phyloP scores from a whole-genome alignment of 2,113 vertebrate species.

The Procavia capensis region DNA sequence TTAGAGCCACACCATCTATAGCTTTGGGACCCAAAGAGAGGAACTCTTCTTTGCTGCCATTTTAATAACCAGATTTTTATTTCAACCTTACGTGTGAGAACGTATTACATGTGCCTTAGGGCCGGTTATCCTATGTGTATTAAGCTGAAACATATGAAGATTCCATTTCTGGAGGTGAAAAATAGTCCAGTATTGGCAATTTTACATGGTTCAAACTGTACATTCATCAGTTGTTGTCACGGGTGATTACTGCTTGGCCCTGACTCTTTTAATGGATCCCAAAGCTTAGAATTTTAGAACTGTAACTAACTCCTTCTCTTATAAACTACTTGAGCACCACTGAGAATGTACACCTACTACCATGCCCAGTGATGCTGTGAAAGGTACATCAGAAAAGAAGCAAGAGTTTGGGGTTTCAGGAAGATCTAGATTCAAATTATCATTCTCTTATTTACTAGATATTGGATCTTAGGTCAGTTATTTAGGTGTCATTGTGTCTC shows the following conservation, averaged over 20 bases:
- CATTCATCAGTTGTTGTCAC: neutral
- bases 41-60: neutral
- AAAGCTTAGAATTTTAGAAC: neutral
- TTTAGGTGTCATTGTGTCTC: neutral
- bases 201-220: neutral
- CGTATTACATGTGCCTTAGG: neutral
- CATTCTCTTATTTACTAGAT: neutral
- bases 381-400: neutral
- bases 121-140: neutral
- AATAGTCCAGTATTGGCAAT: constrained; percentile 3
- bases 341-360: neutral
- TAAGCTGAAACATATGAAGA: neutral
- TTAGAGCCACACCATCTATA: neutral
- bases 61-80: constrained; percentile 41
- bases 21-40: neutral
- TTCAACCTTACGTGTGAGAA: neutral
- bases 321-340: neutral
- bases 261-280: neutral
- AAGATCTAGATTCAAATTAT: neutral
- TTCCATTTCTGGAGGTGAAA: constrained; percentile 18
- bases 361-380: neutral
- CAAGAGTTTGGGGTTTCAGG: neutral
- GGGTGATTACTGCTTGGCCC: neutral
- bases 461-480: neutral
- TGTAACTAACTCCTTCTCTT: neutral